Percentiles rank a stretch among this genome's conserved stretches.
These are phyloP conservation scores for Leguminivora glycinivorella DNA, from an alignment of 1,140 invertebrate genomes.

Conservation along the genomic window DNA sequence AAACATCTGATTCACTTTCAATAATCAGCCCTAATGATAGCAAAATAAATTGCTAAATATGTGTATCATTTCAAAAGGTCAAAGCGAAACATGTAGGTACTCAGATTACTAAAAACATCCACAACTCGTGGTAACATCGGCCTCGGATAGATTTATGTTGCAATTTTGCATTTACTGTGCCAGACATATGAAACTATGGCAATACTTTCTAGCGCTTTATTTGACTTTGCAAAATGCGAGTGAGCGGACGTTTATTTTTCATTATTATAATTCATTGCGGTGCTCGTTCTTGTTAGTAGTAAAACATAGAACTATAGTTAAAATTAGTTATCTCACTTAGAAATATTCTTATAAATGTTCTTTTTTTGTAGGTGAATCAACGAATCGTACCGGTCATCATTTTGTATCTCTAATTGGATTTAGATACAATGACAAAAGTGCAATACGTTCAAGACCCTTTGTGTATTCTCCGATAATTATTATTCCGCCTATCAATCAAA, in stretches of 20 bases:
- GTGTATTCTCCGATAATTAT: slow-evolving; percentile 52
- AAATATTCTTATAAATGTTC: slow-evolving; percentile 14
- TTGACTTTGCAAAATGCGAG: slow-evolving; percentile 40
- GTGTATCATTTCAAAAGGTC: slow-evolving; percentile 29
- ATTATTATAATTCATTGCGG: slow-evolving; percentile 28
- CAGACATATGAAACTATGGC: slow-evolving; percentile 17
- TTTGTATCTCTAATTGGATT: slow-evolving; percentile 36
- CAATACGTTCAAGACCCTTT: slow-evolving; percentile 43
- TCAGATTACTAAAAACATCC: not conserved
- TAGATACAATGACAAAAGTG: slow-evolving; percentile 45
- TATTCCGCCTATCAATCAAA: slow-evolving; percentile 49
- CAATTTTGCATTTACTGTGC: slow-evolving; percentile 29
- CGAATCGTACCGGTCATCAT: slow-evolving; percentile 17
- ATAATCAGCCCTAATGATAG: slow-evolving; percentile 6
- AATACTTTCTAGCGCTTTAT: slow-evolving; percentile 27
- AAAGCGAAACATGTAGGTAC: not conserved
- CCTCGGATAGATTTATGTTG: slow-evolving; percentile 16
- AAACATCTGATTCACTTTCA: no score
- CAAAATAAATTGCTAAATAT: slow-evolving; percentile 39
- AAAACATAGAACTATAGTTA: not conserved
- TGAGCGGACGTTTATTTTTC: slow-evolving; percentile 31
- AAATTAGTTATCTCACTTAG: not conserved
- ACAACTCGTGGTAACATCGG: not conserved
- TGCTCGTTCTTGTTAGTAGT: slow-evolving; percentile 35
- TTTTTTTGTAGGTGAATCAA: slow-evolving; percentile 30